These are phyloP conservation scores for Pagetopsis macropterus DNA, from an alignment of 2,797 vertebrate genomes.

Conservation along the genomic window DNA sequence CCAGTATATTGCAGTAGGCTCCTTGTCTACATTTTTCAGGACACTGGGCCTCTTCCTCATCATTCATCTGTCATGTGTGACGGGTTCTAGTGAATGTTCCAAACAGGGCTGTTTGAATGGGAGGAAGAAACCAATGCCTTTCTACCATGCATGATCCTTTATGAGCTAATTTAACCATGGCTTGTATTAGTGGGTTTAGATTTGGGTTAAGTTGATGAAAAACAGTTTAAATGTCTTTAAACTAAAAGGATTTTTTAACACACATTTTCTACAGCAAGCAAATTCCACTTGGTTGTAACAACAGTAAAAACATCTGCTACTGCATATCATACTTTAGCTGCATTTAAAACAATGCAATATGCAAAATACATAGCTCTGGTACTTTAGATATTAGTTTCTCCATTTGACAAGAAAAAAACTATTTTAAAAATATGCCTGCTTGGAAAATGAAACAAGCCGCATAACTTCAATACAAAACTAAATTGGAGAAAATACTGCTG, in stretches of 20 bases:
- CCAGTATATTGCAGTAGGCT: constrained; percentile 21
- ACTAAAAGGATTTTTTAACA: background rate
- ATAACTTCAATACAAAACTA: constrained; percentile 47
- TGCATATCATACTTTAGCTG: constrained; percentile 1
- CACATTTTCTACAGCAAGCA: constrained; percentile 8
- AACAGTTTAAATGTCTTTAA: constrained; percentile 8
- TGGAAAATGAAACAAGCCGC: constrained; percentile 46
- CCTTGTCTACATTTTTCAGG: constrained; percentile 42
- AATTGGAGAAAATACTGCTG: constrained; percentile 36
- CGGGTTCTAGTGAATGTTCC: constrained; percentile 23
- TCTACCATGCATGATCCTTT: constrained; percentile 1
- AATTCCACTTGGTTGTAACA: constrained; percentile 30
- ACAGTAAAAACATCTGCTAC: constrained; percentile 21
- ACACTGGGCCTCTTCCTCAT: constrained; percentile 55
- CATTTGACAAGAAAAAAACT: constrained; percentile 40
- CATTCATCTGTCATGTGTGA: constrained; percentile 46
- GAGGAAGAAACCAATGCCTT: constrained; percentile 11
- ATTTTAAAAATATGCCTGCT: constrained; percentile 39
- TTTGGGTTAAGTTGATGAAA: constrained; percentile 7
- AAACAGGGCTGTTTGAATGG: constrained; percentile 5
- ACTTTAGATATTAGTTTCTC: constrained; percentile 33
- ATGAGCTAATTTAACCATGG: constrained; percentile 6
- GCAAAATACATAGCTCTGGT: background rate
- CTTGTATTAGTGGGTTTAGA: constrained; percentile 2
- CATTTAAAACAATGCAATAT: constrained; percentile 9